Evolutionary conservation across 2,888 invertebrate species (phyloP).

Genomic region (Mantis religiosa): DNA sequence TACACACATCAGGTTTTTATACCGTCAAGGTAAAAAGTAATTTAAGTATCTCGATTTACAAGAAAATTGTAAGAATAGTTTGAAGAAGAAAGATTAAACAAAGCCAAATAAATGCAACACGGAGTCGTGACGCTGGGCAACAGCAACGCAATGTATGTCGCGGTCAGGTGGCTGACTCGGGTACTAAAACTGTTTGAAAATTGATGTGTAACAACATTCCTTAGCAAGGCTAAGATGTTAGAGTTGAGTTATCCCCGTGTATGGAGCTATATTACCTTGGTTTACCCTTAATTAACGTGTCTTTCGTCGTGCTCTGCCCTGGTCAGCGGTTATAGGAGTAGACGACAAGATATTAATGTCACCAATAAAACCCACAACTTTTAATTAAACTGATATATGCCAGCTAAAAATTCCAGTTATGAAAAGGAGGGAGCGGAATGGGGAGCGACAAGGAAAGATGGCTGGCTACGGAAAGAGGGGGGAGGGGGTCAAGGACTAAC

Average conservation of each 20-base stretch:
- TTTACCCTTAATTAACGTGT: not conserved
- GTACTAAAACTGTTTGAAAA: not conserved
- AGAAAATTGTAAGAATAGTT: too few relatives aligned
- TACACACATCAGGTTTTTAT: too few relatives aligned
- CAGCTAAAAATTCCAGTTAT: conserved; percentile 17
- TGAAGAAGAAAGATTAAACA: too few relatives aligned
- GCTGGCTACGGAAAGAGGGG: not conserved
- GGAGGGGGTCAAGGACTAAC: conserved; percentile 1
- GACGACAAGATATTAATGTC: conserved; percentile 21
- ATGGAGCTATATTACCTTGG: not conserved
- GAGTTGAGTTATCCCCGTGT: not conserved
- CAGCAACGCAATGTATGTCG: not conserved
- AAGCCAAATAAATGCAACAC: too few relatives aligned
- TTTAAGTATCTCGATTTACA: too few relatives aligned
- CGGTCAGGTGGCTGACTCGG: not conserved
- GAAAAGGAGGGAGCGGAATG: not conserved
- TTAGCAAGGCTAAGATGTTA: not conserved
- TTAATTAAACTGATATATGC: conserved; percentile 22
- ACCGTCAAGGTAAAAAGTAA: too few relatives aligned
- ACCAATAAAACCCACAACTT: conserved; percentile 18
- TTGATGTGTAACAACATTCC: not conserved
- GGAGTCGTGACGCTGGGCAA: not conserved
- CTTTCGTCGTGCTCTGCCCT: not conserved
- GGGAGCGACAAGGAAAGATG: not conserved
- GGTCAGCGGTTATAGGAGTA: not conserved